Evolutionary conservation across 2,888 invertebrate species (phyloP).

Genomic region (Laothoe populi): DNA sequence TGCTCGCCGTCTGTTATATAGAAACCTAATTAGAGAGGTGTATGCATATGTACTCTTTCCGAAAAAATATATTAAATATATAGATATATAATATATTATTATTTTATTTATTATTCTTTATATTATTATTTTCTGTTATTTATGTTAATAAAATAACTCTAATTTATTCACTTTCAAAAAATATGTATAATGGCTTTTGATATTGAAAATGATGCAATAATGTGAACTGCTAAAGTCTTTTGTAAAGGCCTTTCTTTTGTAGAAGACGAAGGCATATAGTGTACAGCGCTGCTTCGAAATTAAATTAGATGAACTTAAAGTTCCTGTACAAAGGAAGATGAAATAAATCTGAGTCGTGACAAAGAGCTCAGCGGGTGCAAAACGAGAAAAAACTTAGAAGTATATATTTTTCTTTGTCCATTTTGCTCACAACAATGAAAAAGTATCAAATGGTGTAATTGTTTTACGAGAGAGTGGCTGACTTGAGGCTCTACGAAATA

Average conservation of each 20-base stretch:
- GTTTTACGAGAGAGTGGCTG: slow-evolving; percentile 29
- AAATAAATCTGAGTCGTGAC: slow-evolving; percentile 10
- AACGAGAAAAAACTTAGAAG: not conserved
- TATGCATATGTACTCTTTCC: not conserved
- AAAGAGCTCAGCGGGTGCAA: slow-evolving; percentile 3
- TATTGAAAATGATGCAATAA: not conserved
- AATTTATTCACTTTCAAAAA: no score
- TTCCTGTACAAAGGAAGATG: not conserved
- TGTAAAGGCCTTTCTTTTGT: not conserved
- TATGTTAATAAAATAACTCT: no score
- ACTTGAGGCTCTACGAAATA: slow-evolving; percentile 30
- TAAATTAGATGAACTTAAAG: slow-evolving; percentile 15
- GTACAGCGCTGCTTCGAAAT: not conserved
- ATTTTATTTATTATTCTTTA: no score
- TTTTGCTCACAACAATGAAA: slow-evolving; percentile 23
- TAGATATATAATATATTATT: no score
- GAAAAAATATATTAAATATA: not conserved
- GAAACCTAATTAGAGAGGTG: slow-evolving; percentile 28
- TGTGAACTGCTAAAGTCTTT: not conserved
- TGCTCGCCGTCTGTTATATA: slow-evolving; percentile 68
- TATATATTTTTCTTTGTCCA: slow-evolving; percentile 25
- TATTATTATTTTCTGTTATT: no score
- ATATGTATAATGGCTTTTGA: no score
- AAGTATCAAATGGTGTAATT: slow-evolving; percentile 28
- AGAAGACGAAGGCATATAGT: not conserved